Percentiles rank a stretch among this genome's conserved stretches.
phyloP scores from a whole-genome alignment of 2,113 vertebrate species.

The Gadus chalcogrammus region DNA sequence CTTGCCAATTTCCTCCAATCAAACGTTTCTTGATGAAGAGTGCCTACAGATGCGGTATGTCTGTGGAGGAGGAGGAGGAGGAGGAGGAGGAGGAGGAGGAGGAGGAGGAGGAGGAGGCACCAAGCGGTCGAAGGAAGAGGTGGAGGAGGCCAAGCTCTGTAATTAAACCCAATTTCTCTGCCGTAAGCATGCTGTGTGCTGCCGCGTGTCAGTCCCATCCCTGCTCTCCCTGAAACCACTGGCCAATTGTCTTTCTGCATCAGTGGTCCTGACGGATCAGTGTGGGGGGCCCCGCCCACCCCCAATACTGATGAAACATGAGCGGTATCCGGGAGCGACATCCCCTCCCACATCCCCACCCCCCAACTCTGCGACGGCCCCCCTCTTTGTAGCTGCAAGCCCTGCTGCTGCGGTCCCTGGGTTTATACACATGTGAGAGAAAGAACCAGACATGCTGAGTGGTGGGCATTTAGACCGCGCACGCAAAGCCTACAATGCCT shows the following conservation, averaged over 20 bases:
- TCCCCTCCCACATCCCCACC: slow-evolving; percentile 1
- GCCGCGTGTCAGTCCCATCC: slow-evolving; percentile 54
- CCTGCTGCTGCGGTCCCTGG: slow-evolving; percentile 58
- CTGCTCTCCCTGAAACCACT: slow-evolving; percentile 48
- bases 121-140: no score
- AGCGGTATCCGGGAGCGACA: slow-evolving; percentile 35
- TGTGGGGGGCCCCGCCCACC: no score
- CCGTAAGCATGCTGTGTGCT: slow-evolving; percentile 33
- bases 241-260: slow-evolving; percentile 52
- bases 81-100: no score
- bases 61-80: no score
- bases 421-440: slow-evolving; percentile 64
- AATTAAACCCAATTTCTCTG: slow-evolving; percentile 54
- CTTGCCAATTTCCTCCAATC: no score
- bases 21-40: no score
- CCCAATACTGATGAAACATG: slow-evolving; percentile 31
- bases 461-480: background rate
- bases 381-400: slow-evolving; percentile 34
- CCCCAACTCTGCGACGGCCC: background rate
- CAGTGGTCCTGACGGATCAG: slow-evolving; percentile 50
- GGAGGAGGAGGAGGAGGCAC: no score
- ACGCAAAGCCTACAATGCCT: background rate
- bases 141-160: slow-evolving; percentile 14
- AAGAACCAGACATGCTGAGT: slow-evolving; percentile 28
- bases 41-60: no score